Evolutionary conservation across 35 echinoderm and acorn worm genomes (phyloP), one percentile per base, ranked within the genome.

Genomic region (Strongylocentrotus purpuratus): DNA sequence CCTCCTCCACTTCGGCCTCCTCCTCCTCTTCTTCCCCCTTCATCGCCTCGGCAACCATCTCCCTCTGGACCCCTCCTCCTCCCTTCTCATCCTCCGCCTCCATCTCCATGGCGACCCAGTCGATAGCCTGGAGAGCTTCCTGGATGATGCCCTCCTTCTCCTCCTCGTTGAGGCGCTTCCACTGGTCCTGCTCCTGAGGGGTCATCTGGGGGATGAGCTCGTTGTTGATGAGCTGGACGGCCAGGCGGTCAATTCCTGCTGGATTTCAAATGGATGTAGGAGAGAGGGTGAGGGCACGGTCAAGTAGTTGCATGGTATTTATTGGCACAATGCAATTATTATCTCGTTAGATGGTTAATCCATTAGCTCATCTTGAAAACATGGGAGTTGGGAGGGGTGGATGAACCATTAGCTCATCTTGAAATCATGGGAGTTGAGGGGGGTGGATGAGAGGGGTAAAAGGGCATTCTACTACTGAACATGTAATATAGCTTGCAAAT

Each of bases 131-230:
- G n/a, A 93, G 48, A 4, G 91, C 91, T 47, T 93, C 91, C 91
- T 93, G 33, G 17, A 93, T 93, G 91, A 93, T 93, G 48, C 45
- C 91, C n/a, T 93, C 91, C 91, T 93, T 93, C 91, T 93, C 91
- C 46, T 93, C 91, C 48, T 93, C 91, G 48, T 58, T 93, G 17
- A 93, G 48, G 4, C 13, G 17, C 31, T 28, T 47, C 91, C 91
- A 93, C 91, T 93, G 91, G 3, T 33, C 91, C 46, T 93, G 91
- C 91, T 93, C 91, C 45, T 47, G 32, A 13, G 91, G 91, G 31
- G 91, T 48, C 91, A 93, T 93, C 91, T 93, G 91, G 45, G 91
- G 91, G 91, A 93, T 93, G 91, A 93, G 91, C 91, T 93, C 46
- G 91, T 58, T 93, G 91, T 33, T 93, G 91, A 93, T 93, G 17